These are phyloP conservation scores for Otolemur garnettii DNA, from an alignment of 2,113 vertebrate genomes.

Conservation along the genomic window DNA sequence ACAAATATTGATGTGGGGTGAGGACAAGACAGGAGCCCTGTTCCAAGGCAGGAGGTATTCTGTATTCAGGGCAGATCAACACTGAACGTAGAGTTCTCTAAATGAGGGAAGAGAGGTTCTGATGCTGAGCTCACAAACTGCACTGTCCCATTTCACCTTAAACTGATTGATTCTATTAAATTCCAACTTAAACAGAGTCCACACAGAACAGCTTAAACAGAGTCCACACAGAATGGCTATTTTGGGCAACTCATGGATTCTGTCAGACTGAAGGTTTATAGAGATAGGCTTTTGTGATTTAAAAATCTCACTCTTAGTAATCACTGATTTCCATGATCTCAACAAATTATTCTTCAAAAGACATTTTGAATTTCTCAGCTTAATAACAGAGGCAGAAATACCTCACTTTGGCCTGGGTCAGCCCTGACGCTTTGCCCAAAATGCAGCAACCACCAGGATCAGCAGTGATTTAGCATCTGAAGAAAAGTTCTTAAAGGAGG, in stretches of 20 bases:
- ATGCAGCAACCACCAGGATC: too few relatives aligned
- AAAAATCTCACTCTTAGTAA: background rate
- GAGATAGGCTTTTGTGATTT: background rate
- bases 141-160: background rate
- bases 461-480: background rate
- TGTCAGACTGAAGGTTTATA: background rate
- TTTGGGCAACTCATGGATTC: background rate
- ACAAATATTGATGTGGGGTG: background rate
- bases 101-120: background rate
- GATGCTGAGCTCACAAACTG: background rate
- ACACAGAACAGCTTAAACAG: background rate
- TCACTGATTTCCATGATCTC: constrained; percentile 18
- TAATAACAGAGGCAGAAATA: background rate
- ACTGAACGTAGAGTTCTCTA: background rate
- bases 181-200: background rate
- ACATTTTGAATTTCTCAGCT: background rate
- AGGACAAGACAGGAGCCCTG: background rate
- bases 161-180: background rate
- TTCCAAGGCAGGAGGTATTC: background rate
- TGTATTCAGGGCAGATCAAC: background rate
- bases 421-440: background rate
- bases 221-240: background rate
- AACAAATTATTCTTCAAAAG: background rate
- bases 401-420: background rate
- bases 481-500: background rate